Base-by-base conservation (phyloP, 2,888 invertebrate species). In the Drosophila subquinaria region DNA sequence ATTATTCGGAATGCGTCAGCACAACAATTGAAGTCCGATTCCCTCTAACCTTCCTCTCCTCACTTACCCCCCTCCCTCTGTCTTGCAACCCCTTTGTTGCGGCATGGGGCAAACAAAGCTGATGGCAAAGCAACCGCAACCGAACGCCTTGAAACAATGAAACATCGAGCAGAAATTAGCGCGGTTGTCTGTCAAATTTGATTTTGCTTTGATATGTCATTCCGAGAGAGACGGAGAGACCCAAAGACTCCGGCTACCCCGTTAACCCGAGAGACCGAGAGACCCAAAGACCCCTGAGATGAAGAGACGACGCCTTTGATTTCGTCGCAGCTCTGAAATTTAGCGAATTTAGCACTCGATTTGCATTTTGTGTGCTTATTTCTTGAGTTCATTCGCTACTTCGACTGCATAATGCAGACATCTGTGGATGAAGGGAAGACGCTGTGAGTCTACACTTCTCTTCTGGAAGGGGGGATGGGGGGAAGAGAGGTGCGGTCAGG, bases 151-250 rank as follows among this genome's bases (percentile, higher is more conserved):
- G 76, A 79, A 90, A 89, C 77, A 85, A 88, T 79, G 79, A 76
- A 89, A 90, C 85, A 85, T 87, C 82, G 78, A 76, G 73, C 90
- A 89, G 88, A 90, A 92, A 92, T 92, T 92, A 92, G 92, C 92
- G 92, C 91, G 92, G 90, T 92, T 92, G 92, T 92, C 92, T 92
- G 92, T 92, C 92, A 92, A 92, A 92, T 91, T 92, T 88, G 92
- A 91, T 92, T 92, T 90, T 79, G 88, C 91, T 90, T 91, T 91
- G 92, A 90, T 90, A 92, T 90, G 90, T 88, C 91, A 89, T 79
- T 90, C 70, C 56, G 13, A 38, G 38, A 35, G 10, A 17, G 30
- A 30, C 69, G 53, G 10, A 38, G 35, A 38, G 59, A 47, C 43
- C n/a, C 10, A 48, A 30, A 48, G 47, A 48, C 47, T 30, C 30